Percentiles rank a stretch among this genome's conserved stretches.
phyloP scores from a whole-genome alignment of 2,113 vertebrate species.

The Zeus faber region DNA sequence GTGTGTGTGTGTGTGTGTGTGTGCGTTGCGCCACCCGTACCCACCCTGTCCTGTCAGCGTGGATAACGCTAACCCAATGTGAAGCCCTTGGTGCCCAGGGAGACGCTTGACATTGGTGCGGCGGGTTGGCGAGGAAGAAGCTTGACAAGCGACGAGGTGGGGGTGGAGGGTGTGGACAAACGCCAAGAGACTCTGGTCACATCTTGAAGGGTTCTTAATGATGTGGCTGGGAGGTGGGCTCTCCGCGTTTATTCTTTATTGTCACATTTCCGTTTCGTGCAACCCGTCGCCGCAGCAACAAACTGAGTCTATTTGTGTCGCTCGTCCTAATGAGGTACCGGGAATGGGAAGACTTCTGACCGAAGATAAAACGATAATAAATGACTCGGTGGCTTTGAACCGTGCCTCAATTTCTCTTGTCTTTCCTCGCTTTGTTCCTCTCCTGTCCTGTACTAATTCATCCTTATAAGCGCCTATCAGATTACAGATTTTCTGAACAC shows the following conservation, averaged over 20 bases:
- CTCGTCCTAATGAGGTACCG: too few species aligned
- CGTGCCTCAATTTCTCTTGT: background rate
- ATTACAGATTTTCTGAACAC: constrained; percentile 7
- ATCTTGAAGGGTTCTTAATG: constrained; percentile 24
- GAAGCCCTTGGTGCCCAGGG: constrained; percentile 29
- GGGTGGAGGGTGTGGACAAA: background rate
- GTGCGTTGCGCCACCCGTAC: background rate
- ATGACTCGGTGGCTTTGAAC: background rate
- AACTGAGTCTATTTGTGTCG: too few species aligned
- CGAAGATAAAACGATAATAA: background rate
- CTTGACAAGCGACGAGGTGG: background rate
- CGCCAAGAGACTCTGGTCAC: constrained; percentile 29
- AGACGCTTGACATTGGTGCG: constrained; percentile 35
- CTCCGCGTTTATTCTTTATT: background rate
- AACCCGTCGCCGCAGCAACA: too few species aligned
- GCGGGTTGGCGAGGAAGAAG: constrained; percentile 24
- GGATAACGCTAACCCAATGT: constrained; percentile 31
- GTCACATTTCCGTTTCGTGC: background rate
- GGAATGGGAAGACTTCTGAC: too few species aligned
- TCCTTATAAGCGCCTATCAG: background rate
- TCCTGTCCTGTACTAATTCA: background rate
- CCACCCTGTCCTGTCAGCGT: constrained; percentile 31
- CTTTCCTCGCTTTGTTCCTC: background rate
- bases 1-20: background rate
- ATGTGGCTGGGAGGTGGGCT: constrained; percentile 9